A percentile compares a stretch with the other conserved stretches of the same genome.
phyloP scores from a whole-genome alignment of 1,140 invertebrate species.

The Onthophagus taurus region DNA sequence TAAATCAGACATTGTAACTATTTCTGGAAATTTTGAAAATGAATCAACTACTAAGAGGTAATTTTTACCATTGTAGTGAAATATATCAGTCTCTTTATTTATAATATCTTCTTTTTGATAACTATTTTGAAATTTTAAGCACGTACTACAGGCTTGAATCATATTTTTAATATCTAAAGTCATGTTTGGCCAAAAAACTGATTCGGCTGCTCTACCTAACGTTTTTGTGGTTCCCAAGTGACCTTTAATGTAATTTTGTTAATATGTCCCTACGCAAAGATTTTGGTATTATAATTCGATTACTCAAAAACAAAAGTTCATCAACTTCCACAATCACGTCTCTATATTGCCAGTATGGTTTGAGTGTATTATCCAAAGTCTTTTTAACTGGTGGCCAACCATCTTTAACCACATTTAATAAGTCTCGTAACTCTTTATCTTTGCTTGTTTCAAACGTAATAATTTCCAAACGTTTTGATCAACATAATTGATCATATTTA shows the following conservation, averaged over 20 bases:
- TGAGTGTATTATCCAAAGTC: too few relatives aligned
- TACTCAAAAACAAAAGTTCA: conserved; percentile 5
- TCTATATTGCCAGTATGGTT: too few relatives aligned
- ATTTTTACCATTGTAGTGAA: neutral
- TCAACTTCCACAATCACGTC: too few relatives aligned
- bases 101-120: neutral
- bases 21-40: conserved; percentile 4
- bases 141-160: conserved; percentile 35
- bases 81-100: neutral
- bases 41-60: conserved; percentile 3
- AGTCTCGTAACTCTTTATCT: too few relatives aligned
- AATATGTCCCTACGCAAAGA: conserved; percentile 1
- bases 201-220: neutral
- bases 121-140: conserved; percentile 22
- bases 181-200: conserved; percentile 23
- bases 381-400: too few relatives aligned
- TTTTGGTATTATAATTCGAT: conserved; percentile 11
- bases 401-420: too few relatives aligned
- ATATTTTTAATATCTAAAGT: conserved; percentile 37
- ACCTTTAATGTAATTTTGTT: conserved; percentile 4
- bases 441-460: too few relatives aligned
- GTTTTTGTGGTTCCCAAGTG: conserved; percentile 12
- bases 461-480: too few relatives aligned
- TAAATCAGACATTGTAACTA: neutral
- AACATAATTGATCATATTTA: too few relatives aligned